Conservation (phyloP, 2,797 vertebrate genomes). For the Gila robusta region DNA sequence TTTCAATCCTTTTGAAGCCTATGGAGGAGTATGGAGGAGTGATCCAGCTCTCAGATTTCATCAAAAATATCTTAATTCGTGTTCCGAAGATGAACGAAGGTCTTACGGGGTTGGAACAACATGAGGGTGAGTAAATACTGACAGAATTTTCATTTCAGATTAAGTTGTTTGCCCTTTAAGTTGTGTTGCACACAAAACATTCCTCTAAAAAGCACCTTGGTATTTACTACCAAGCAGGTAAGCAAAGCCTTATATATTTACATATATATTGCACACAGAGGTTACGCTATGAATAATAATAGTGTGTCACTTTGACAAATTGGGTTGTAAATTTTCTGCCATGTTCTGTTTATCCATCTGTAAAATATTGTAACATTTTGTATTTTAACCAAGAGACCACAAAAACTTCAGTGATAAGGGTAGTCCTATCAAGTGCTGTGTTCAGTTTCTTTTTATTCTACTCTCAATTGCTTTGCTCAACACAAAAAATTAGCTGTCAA, state of each 20-base stretch:
- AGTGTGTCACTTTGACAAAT: slow-evolving; percentile 4
- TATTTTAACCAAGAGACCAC: neutral
- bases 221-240: neutral
- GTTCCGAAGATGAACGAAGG: too few species aligned
- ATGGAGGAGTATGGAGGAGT: too few species aligned
- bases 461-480: neutral
- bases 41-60: too few species aligned
- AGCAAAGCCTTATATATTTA: neutral
- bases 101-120: too few species aligned
- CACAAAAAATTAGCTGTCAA: neutral
- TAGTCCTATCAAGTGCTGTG: neutral
- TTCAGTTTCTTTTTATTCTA: neutral
- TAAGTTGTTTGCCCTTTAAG: too few species aligned
- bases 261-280: slow-evolving; percentile 17
- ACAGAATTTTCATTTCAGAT: too few species aligned
- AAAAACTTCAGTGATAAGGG: neutral
- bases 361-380: slow-evolving; percentile 1
- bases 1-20: too few species aligned
- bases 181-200: neutral
- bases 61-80: too few species aligned
- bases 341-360: neutral
- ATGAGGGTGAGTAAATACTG: too few species aligned
- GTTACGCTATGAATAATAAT: neutral
- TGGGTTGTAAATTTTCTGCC: neutral
- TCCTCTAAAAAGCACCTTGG: neutral